phyloP scores from a whole-genome alignment of 2,888 invertebrate genomes.

The Apoda limacodes region DNA sequence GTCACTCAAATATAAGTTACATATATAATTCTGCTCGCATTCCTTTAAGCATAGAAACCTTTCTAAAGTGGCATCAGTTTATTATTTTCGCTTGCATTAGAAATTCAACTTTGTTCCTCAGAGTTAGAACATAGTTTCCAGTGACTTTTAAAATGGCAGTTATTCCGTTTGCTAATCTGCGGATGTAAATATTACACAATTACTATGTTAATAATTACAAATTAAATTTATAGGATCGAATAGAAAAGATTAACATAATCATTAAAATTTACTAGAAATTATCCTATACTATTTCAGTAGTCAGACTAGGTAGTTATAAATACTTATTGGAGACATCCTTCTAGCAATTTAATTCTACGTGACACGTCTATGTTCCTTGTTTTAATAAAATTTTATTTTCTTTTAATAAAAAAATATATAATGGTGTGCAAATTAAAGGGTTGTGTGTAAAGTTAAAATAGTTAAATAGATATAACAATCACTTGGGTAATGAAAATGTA shows the following conservation, averaged over 20 bases:
- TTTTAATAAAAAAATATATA: slow-evolving; percentile 39
- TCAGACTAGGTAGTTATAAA: slow-evolving; percentile 44
- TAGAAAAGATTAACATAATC: slow-evolving; percentile 62
- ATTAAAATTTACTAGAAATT: slow-evolving; percentile 56
- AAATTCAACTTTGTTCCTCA: too few relatives aligned
- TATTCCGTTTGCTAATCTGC: slow-evolving; percentile 46
- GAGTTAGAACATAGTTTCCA: too few relatives aligned
- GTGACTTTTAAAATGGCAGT: slow-evolving; percentile 49
- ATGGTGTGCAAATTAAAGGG: slow-evolving; percentile 69
- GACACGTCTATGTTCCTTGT: slow-evolving; percentile 34
- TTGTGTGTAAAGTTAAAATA: slow-evolving; percentile 70
- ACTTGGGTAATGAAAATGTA: slow-evolving; percentile 45
- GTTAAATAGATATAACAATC: slow-evolving; percentile 58
- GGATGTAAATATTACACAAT: slow-evolving; percentile 58
- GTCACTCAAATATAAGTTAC: too few relatives aligned
- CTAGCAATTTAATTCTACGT: slow-evolving; percentile 38
- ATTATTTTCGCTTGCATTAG: too few relatives aligned
- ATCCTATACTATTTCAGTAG: slow-evolving; percentile 61
- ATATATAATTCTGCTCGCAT: too few relatives aligned
- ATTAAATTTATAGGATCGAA: slow-evolving; percentile 59
- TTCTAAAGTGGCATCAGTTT: too few relatives aligned
- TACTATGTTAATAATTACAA: slow-evolving; percentile 59
- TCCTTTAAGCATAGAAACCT: too few relatives aligned
- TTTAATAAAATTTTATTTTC: slow-evolving; percentile 40
- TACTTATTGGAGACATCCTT: slow-evolving; percentile 38